phyloP scores from a whole-genome alignment of 1,140 invertebrate species.

The Heliothis subflexa region DNA sequence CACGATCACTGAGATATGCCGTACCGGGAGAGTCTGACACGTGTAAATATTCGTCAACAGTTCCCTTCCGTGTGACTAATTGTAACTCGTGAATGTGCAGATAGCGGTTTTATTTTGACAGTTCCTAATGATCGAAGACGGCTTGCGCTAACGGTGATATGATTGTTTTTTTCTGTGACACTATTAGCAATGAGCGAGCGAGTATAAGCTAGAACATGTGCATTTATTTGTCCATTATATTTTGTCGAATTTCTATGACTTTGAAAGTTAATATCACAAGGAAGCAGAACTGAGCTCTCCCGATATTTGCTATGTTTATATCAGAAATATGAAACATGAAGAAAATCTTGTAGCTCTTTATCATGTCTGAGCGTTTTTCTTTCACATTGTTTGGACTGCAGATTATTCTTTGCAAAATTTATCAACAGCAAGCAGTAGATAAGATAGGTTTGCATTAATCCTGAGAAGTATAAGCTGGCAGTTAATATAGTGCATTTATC shows the following conservation, averaged over 20 bases:
- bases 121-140: not conserved
- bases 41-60: constrained; percentile 64
- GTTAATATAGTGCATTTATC: constrained; percentile 51
- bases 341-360: not conserved
- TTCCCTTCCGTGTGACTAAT: constrained; percentile 38
- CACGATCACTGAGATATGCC: constrained; percentile 57
- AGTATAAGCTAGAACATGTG: not conserved
- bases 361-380: not conserved
- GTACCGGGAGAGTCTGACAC: constrained; percentile 56
- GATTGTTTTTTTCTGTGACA: constrained; percentile 5
- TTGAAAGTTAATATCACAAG: no score
- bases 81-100: not conserved
- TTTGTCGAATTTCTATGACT: no score
- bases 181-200: not conserved
- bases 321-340: not conserved
- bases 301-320: no score
- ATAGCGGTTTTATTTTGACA: constrained; percentile 19
- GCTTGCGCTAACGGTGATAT: not conserved
- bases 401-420: not conserved
- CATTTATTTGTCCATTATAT: no score
- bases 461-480: constrained; percentile 38
- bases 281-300: no score
- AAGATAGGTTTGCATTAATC: constrained; percentile 26
- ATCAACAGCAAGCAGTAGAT: constrained; percentile 24
- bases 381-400: not conserved